A percentile compares a stretch with the other conserved stretches of the same genome.
Evolutionary conservation across 2,113 vertebrate species (phyloP).

Genomic region (Erythrolamprus reginae): DNA sequence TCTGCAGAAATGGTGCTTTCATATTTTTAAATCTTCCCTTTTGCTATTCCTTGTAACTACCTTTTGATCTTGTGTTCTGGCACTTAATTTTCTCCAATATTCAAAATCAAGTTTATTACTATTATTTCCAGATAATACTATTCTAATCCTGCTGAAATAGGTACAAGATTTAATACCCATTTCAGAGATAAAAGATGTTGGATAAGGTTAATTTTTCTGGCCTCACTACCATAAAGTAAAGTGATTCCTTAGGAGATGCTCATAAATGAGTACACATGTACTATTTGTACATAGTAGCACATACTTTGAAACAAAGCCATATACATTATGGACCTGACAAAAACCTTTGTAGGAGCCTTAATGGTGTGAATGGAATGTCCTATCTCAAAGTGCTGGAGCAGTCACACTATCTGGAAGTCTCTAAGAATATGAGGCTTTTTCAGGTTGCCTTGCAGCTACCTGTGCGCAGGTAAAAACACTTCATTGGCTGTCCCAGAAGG

Average conservation of each 20-base stretch:
- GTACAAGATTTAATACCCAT: neutral
- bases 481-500: neutral
- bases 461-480: neutral
- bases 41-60: neutral
- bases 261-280: neutral
- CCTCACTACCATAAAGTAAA: neutral
- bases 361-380: neutral
- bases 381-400: neutral
- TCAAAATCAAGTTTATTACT: neutral
- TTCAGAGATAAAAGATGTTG: neutral
- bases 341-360: neutral
- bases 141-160: neutral
- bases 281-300: neutral
- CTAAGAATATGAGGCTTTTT: neutral
- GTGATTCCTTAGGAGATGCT: rapidly evolving
- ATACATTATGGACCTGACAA: neutral
- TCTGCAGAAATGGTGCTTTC: neutral
- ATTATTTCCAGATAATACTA: neutral
- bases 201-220: neutral
- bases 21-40: neutral
- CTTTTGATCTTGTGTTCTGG: neutral
- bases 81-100: neutral
- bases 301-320: neutral
- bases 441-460: neutral
- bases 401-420: neutral